Base-by-base conservation (phyloP, 2,888 invertebrate species). In the Trachelus troglodyta region DNA sequence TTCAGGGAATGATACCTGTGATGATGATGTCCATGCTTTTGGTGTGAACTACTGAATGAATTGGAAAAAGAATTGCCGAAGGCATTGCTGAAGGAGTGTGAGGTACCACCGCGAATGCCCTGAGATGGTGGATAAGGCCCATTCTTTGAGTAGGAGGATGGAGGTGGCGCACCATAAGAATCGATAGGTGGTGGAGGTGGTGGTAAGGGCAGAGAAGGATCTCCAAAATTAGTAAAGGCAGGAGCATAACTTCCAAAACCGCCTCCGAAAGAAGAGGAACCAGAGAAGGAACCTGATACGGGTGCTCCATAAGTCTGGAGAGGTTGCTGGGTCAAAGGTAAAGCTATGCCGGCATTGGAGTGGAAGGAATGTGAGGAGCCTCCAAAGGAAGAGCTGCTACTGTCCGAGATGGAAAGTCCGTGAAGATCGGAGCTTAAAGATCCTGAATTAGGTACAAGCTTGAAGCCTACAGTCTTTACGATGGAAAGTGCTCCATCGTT, bases 391-490 rank as follows among this genome's bases (percentile, higher is more conserved):
- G 79, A 79, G n/a, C 69, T 69, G 73, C 78, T 68, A 9, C 76
- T 71, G 35, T 74, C 40, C 33, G 76, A 79, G 23, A 34, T 33
- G 11, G 79, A 76, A 33, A 73, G 73, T 30, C 40, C 76, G 33
- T 73, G 74, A 73, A 30, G 34, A 40, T 73, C 79, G 15, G 56
- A 74, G 71, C 69, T 69, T 37, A 56, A 69, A 73, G 74, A 68
- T 56, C 77, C 75, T 35, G 77, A 37, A 80, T 33, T 75, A 9
- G 82, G 82, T 31, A 76, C 75, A 76, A 92, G 86, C 85, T 92
- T 91, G 82, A 92, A 92, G 33, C 91, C 92, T 76, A 92, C 89
- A 82, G 92, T 92, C 84, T 93, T 92, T 40, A 92, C 88, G n/a
- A 92, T 91, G 69, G 90, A 89, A 79, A 88, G 79, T 76, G 86